Percentiles rank a stretch among this genome's conserved stretches.
phyloP scores from a whole-genome alignment of 2,113 vertebrate genomes.

The Rhinichthys klamathensis region DNA sequence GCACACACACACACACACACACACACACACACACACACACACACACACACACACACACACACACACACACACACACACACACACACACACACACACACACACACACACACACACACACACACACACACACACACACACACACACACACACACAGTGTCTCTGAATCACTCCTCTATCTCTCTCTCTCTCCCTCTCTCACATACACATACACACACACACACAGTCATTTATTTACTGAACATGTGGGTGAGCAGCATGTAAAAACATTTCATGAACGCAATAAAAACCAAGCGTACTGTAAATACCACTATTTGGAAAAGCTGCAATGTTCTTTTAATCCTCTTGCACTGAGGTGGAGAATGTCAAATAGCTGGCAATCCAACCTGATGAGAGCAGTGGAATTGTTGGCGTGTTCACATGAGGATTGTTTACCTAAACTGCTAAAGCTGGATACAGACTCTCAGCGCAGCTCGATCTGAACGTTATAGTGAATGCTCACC shows the following conservation, averaged over 20 bases:
- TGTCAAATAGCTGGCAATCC: constrained; percentile 42
- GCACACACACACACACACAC: no score
- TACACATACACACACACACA: constrained; percentile 12
- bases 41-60: no score
- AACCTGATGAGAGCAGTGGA: constrained; percentile 37
- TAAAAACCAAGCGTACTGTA: constrained; percentile 45
- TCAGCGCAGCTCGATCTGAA: background rate
- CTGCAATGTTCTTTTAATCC: constrained; percentile 45
- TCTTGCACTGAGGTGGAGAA: constrained; percentile 37
- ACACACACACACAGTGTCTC: constrained; percentile 2
- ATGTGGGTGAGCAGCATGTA: constrained; percentile 29
- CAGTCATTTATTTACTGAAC: constrained; percentile 47
- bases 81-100: no score
- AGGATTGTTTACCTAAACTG: constrained; percentile 9
- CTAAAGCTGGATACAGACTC: constrained; percentile 11
- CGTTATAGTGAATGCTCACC: background rate
- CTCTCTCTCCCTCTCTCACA: background rate
- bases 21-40: no score
- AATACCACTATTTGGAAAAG: constrained; percentile 37
- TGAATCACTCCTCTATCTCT: background rate
- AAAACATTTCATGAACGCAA: constrained; percentile 34
- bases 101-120: no score
- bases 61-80: background rate
- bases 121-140: background rate
- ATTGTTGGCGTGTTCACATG: constrained; percentile 14